Evolutionary conservation across 2,888 invertebrate species (phyloP).

Genomic region (Hedychridium roseum): DNA sequence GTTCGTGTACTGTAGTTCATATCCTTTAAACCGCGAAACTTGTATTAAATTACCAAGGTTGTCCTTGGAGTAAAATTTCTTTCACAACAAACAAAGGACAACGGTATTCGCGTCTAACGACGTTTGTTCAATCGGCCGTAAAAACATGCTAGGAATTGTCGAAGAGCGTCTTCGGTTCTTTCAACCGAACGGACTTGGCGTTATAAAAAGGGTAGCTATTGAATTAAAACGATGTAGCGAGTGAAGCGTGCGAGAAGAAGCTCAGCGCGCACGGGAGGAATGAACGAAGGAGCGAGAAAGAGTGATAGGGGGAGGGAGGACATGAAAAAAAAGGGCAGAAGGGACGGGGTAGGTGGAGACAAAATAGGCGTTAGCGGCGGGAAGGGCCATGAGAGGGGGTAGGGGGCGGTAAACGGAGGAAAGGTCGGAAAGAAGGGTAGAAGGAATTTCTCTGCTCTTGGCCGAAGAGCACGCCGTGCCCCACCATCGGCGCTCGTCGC

Average conservation of each 20-base stretch:
- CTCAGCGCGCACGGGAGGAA: too few species aligned
- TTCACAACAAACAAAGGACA: too few species aligned
- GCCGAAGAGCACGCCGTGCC: slow-evolving; percentile 21
- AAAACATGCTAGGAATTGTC: too few species aligned
- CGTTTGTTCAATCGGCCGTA: too few species aligned
- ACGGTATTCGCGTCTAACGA: too few species aligned
- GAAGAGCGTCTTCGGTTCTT: too few species aligned
- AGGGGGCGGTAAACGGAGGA: slow-evolving; percentile 10
- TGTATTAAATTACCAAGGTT: too few species aligned
- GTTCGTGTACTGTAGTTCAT: too few species aligned
- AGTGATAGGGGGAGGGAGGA: slow-evolving; percentile 9
- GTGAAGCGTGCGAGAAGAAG: slow-evolving; percentile 45
- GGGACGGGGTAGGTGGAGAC: slow-evolving; percentile 9
- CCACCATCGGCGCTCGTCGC: slow-evolving; percentile 7
- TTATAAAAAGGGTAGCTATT: slow-evolving; percentile 54
- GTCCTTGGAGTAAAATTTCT: too few species aligned
- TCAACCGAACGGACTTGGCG: too few species aligned
- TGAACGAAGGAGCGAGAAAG: slow-evolving; percentile 18
- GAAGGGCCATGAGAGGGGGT: slow-evolving; percentile 19
- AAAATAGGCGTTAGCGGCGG: slow-evolving; percentile 34
- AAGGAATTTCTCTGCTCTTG: slow-evolving; percentile 37
- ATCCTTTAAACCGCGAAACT: too few species aligned
- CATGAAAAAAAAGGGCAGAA: slow-evolving; percentile 18
- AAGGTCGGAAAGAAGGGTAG: slow-evolving; percentile 34
- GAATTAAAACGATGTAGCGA: slow-evolving; percentile 59